Conservation (phyloP, 2,113 vertebrate species). For the Limanda limanda region DNA sequence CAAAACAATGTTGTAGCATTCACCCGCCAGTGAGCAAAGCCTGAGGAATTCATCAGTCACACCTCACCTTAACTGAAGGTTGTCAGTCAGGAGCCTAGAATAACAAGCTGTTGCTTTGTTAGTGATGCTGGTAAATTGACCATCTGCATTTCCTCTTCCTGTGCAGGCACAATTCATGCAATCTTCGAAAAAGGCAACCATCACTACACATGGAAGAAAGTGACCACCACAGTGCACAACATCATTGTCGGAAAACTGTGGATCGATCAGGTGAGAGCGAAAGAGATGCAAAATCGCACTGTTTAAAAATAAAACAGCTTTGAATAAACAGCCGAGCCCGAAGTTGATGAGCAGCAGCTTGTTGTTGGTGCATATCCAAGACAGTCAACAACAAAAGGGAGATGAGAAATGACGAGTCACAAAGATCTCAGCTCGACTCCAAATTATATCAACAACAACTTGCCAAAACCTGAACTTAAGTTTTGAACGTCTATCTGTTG, state of each 20-base stretch:
- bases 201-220: constrained; percentile 98
- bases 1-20: background rate
- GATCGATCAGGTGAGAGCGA: constrained; percentile 93
- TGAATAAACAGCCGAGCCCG: background rate
- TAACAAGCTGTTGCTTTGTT: background rate
- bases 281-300: background rate
- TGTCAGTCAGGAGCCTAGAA: background rate
- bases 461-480: background rate
- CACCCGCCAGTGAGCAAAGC: background rate
- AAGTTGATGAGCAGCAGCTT: too few relatives aligned
- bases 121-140: fast-evolving
- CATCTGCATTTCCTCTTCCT: background rate
- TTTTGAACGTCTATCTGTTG: background rate
- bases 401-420: background rate
- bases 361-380: background rate
- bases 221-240: constrained; percentile 98
- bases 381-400: background rate
- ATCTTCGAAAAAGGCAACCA: constrained; percentile 91
- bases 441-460: background rate
- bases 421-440: background rate
- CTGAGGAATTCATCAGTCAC: background rate
- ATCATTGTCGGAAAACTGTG: constrained; percentile 98
- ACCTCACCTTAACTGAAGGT: background rate
- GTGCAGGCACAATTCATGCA: constrained; percentile 93
- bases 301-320: background rate